Evolutionary conservation across 2,888 invertebrate genomes (phyloP).

Genomic region (Cyclophora punctaria): DNA sequence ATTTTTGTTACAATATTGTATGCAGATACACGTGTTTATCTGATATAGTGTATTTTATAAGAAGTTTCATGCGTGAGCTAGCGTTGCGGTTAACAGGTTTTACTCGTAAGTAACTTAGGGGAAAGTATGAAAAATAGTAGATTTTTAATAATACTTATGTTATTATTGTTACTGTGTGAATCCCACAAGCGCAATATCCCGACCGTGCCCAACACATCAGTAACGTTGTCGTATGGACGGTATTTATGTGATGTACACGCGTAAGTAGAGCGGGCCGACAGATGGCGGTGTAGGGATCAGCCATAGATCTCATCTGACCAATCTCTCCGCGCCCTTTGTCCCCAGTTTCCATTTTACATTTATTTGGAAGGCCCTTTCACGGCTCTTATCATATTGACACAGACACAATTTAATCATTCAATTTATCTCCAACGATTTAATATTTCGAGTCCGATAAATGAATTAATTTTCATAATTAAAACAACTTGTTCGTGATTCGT

Average conservation of each 20-base stretch:
- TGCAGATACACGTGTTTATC: slow-evolving; percentile 11
- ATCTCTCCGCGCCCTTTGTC: slow-evolving; percentile 46
- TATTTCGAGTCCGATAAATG: slow-evolving; percentile 26
- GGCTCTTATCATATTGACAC: slow-evolving; percentile 66
- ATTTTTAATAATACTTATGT: no score
- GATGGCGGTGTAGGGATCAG: slow-evolving; percentile 28
- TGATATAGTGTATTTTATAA: no score
- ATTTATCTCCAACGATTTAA: slow-evolving; percentile 47
- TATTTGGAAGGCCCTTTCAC: slow-evolving; percentile 44
- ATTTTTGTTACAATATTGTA: slow-evolving; percentile 20
- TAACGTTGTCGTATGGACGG: no score
- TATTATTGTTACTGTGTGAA: no score
- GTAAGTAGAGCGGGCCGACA: slow-evolving; percentile 8
- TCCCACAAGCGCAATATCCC: no score
- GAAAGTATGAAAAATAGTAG: no score
- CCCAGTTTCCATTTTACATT: slow-evolving; percentile 58
- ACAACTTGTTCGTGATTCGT: slow-evolving; percentile 8
- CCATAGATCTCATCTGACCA: slow-evolving; percentile 47
- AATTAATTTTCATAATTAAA: slow-evolving; percentile 17
- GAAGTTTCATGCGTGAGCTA: no score
- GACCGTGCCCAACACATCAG: no score
- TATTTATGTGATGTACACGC: no score
- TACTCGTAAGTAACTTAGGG: no score
- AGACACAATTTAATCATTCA: slow-evolving; percentile 59
- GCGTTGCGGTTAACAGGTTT: no score